These are phyloP conservation scores for Ceratotherium simum DNA, from an alignment of 2,113 vertebrate genomes.

Conservation along the genomic window DNA sequence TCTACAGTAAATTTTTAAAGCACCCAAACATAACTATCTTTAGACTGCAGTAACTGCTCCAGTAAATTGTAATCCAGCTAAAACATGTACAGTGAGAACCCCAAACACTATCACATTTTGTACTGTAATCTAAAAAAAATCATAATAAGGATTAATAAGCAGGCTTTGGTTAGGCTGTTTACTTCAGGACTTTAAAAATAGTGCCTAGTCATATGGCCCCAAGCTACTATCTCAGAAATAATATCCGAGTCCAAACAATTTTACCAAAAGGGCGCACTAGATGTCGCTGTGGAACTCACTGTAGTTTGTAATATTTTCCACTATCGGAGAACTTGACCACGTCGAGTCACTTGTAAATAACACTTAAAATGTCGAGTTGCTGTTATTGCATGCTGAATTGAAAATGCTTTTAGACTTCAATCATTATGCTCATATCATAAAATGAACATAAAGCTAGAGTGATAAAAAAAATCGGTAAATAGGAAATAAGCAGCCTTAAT, in stretches of 20 bases:
- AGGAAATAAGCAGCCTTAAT: neutral
- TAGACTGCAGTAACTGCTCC: neutral
- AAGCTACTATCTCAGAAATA: neutral
- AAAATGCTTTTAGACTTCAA: neutral
- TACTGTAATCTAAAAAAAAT: neutral
- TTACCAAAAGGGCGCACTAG: slow-evolving; percentile 35
- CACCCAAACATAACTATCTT: neutral
- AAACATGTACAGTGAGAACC: neutral
- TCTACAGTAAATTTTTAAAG: neutral
- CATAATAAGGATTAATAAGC: neutral
- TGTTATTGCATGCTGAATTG: neutral
- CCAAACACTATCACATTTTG: neutral
- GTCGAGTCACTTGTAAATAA: neutral
- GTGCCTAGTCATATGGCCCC: neutral
- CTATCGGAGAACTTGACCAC: neutral
- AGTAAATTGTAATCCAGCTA: neutral
- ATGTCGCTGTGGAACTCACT: slow-evolving; percentile 45
- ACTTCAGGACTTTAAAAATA: neutral
- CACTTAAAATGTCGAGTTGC: neutral
- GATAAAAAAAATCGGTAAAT: slow-evolving; percentile 15
- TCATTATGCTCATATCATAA: neutral
- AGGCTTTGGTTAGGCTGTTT: neutral
- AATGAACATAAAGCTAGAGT: neutral
- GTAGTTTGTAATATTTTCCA: neutral
- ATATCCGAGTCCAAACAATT: neutral